These are phyloP conservation scores for Lepidostoma basale DNA, from an alignment of 1,140 invertebrate species.

Conservation along the genomic window DNA sequence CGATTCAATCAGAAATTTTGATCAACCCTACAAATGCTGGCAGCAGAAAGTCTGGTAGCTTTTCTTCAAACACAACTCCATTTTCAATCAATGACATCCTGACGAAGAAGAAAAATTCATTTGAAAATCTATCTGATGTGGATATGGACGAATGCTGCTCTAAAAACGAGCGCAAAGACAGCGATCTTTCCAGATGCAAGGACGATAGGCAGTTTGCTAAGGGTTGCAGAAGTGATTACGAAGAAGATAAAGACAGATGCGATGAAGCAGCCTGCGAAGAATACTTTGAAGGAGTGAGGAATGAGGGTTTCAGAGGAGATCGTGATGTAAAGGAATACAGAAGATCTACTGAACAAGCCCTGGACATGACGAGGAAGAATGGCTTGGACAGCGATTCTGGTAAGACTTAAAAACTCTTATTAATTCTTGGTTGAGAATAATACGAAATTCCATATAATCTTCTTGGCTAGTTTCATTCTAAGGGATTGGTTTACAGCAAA, in stretches of 20 bases:
- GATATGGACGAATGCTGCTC: conserved; percentile 30
- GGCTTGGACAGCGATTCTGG: conserved; percentile 43
- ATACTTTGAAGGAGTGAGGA: conserved; percentile 16
- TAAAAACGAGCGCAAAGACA: conserved; percentile 19
- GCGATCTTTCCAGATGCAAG: not conserved
- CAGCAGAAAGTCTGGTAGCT: conserved; percentile 17
- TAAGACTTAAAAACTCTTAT: no score
- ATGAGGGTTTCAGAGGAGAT: not conserved
- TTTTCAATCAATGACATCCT: conserved; percentile 81
- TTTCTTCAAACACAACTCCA: conserved; percentile 61
- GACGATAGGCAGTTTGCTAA: not conserved
- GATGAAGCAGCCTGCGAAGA: conserved; percentile 11
- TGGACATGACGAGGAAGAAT: conserved; percentile 54
- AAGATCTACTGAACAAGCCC: conserved; percentile 48
- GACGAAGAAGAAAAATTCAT: conserved; percentile 57
- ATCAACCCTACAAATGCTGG: not conserved
- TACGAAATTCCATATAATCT: no score
- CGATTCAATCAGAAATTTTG: not conserved
- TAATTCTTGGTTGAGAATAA: not conserved
- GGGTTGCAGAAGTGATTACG: not conserved
- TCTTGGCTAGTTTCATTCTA: no score
- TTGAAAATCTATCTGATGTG: conserved; percentile 9
- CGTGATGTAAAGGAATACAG: conserved; percentile 8
- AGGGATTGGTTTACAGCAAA: no score
- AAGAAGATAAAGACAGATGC: not conserved